Evolutionary conservation across 2,797 vertebrate species (phyloP), one percentile per base, ranked within the genome.

Genomic region (Limnodromus scolopaceus): DNA sequence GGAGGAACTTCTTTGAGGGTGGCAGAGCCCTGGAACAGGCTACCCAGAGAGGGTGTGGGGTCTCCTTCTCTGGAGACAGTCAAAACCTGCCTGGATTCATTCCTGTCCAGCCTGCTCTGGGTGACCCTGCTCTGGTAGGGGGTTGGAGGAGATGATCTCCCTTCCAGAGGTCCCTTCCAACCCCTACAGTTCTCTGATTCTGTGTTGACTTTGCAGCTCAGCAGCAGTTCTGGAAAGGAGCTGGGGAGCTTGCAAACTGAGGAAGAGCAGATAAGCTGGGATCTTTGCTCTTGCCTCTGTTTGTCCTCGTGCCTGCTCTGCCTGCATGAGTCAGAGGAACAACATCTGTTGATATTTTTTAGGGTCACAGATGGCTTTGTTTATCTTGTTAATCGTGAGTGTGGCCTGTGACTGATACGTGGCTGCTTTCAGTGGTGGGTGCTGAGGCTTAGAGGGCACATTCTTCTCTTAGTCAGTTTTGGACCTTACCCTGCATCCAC

Each of bases 291-390:
- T 18, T 53, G 32, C 51, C 60, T 87, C 69, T 34, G 43, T n/a
- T 68, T 69, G 71, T 85, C 38, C 76, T 54, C 22, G 0, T 10
- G 20, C 27, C 66, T 70, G 46, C 34, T 36, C n/a, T 30, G 63
- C 58, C 64, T 79, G 58, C 4, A 2, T 89, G 75, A 89, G 49
- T 89, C 85, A 77, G 72, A 25, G 54, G 60, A 93, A 28, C 63
- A 75, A 38, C 65, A 74, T 71, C 64, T 84, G 82, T 12, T 53
- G 91, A 27, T 61, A 16, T 55, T 55, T 55, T 36, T 69, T 64
- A 81, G 93, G 89, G 74, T 66, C 39, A 30, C 93, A 84, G 38
- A 48, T 92, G 95, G 91, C 39, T 95, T 77, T 60, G 74, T 61
- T 96, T 93, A 89, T 65, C 32, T 70, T 43, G 28, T 45, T 54